Evolutionary conservation across 2,797 vertebrate genomes (phyloP).

Genomic region (Gila robusta): DNA sequence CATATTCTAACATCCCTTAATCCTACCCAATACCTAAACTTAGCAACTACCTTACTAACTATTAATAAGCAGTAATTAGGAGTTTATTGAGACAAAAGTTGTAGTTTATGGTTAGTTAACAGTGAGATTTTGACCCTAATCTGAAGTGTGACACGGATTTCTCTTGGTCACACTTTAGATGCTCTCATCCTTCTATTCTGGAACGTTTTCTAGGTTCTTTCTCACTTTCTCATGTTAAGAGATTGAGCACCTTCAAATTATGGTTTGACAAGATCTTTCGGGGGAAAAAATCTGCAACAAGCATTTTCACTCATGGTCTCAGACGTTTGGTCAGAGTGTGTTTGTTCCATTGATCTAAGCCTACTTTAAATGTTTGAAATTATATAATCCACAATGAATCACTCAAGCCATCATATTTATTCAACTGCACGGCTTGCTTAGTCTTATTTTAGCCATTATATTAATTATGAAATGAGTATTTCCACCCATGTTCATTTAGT

Average conservation of each 20-base stretch:
- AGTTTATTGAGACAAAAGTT: too few species aligned
- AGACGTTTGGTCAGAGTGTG: not conserved
- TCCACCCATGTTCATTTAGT: not conserved
- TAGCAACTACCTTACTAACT: too few species aligned
- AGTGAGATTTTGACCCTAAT: too few species aligned
- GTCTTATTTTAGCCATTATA: conserved; percentile 34
- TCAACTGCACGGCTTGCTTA: not conserved
- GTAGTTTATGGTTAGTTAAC: too few species aligned
- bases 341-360: conserved; percentile 27
- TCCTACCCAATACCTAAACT: too few species aligned
- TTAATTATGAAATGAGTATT: conserved; percentile 40
- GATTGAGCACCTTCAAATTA: not conserved
- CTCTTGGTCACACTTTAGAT: not conserved
- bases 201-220: conserved; percentile 12
- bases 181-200: conserved; percentile 20
- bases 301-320: not conserved
- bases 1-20: too few species aligned
- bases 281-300: not conserved
- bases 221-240: conserved; percentile 18
- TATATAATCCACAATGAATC: conserved; percentile 41
- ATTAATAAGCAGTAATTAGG: too few species aligned
- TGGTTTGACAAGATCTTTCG: not conserved
- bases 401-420: conserved; percentile 40
- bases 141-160: too few species aligned
- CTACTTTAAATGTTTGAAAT: conserved; percentile 20